Evolutionary conservation across 2,888 invertebrate genomes (phyloP).

Genomic region (Stratiomys singularior): DNA sequence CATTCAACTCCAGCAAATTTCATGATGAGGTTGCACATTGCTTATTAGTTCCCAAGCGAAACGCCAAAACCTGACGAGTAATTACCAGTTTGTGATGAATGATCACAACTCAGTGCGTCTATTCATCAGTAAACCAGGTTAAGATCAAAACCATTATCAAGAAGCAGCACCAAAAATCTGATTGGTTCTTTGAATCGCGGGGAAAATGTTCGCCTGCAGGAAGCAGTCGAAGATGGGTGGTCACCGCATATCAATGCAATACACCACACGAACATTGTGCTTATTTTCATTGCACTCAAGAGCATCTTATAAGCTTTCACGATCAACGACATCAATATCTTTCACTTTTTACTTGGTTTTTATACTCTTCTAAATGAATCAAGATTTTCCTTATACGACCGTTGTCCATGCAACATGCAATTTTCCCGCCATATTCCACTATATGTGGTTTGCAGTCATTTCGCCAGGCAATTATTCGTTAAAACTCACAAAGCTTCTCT

Average conservation of each 20-base stretch:
- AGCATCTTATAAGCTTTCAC: slow-evolving; percentile 27
- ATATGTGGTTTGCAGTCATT: not conserved
- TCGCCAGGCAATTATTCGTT: not conserved
- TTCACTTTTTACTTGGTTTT: slow-evolving; percentile 40
- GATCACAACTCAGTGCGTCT: too few relatives aligned
- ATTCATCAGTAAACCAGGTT: too few relatives aligned
- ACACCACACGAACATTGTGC: not conserved
- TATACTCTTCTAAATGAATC: not conserved
- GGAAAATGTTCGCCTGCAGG: not conserved
- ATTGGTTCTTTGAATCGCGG: not conserved
- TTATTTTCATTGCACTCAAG: not conserved
- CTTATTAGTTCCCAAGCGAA: too few relatives aligned
- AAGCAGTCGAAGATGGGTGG: not conserved
- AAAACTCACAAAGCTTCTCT: not conserved
- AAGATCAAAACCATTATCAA: too few relatives aligned
- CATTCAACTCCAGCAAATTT: too few relatives aligned
- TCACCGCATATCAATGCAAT: not conserved
- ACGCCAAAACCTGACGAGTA: too few relatives aligned
- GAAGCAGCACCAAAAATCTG: too few relatives aligned
- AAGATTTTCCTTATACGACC: slow-evolving; percentile 4
- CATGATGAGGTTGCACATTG: too few relatives aligned
- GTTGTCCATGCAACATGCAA: not conserved
- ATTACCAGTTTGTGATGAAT: too few relatives aligned
- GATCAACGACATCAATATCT: slow-evolving; percentile 20
- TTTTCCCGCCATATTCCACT: slow-evolving; percentile 25